Conservation (phyloP, 2,113 vertebrate species). For the Elachura formosa region DNA sequence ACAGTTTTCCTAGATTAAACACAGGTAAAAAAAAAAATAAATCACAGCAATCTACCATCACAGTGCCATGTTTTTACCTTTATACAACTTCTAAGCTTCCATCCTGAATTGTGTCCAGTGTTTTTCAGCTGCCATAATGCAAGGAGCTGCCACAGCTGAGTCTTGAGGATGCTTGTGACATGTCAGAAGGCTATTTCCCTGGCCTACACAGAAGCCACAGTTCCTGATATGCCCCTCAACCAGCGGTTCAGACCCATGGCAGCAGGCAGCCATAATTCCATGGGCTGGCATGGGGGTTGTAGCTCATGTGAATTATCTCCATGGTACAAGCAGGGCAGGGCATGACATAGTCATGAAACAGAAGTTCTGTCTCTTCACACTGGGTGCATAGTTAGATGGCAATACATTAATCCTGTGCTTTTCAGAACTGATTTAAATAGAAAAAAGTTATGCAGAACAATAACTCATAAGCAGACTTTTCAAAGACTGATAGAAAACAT, state of each 20-base stretch:
- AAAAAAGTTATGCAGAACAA: not conserved
- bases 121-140: not conserved
- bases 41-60: not conserved
- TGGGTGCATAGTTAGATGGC: not conserved
- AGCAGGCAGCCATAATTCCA: not conserved
- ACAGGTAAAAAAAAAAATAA: not conserved
- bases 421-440: not conserved
- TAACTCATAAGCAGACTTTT: not conserved
- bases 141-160: not conserved
- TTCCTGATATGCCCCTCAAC: not conserved
- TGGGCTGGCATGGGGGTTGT: not conserved
- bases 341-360: not conserved
- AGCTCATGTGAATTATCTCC: not conserved
- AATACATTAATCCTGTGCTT: not conserved
- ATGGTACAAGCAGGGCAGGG: not conserved
- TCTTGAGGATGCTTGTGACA: not conserved
- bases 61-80: not conserved
- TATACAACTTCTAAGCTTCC: not conserved
- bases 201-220: not conserved
- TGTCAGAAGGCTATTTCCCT: not conserved
- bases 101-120: not conserved
- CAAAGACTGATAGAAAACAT: not conserved
- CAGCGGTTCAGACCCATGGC: not conserved
- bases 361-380: not conserved
- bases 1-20: not conserved